Evolutionary conservation across 2,797 vertebrate genomes (phyloP), one percentile per base, ranked within the genome.

Genomic region (Pteropus rufus): DNA sequence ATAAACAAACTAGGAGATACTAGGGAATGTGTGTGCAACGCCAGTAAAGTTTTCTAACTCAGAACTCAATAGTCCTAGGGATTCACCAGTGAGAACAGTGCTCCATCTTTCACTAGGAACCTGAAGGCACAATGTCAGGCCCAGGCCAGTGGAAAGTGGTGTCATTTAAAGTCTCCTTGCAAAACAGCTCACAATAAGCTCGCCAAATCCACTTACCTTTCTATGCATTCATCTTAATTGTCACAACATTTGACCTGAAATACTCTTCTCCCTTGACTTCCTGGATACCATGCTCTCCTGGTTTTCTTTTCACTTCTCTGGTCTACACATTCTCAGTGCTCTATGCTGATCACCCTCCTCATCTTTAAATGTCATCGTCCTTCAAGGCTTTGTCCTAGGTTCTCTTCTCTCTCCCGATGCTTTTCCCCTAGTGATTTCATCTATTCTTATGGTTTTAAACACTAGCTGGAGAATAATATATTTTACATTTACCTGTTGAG

Each of bases 211-310:
- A 1, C 3, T n/a, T 65, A 14, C 11, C 12, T 31, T 62, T 62
- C 16, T 26, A 14, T 70, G 31, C 46, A 29, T 58, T 84, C 39
- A 15, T 70, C 54, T 76, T 23, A 60, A 10, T 44, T 49, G 29
- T 16, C 12, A 21, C 34, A 72, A 41, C 2, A 21, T 21, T 94
- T 44, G 10, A 34, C 52, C 54, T 49, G 26, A 93, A 88, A 89
- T 18, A 3, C 1, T 44, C 23, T 75, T 21, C 3, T 56, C 16
- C 83, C 46, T 75, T 81, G 36, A 69, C 24, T 54, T 79, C 26
- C 41, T n/a, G 6, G 46, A 60, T 7, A 12, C 10, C 18, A 0
- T 3, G 8, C n/a, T 54, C 15, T 80, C 10, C 2, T 15, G 12
- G 3, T 23, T 89, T 79, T 77, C 39, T n/a, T 84, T 44, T 39